Evolutionary conservation across 2,888 invertebrate species (phyloP), one percentile per base, ranked within the genome.

Genomic region (Plemyria rubiginata): DNA sequence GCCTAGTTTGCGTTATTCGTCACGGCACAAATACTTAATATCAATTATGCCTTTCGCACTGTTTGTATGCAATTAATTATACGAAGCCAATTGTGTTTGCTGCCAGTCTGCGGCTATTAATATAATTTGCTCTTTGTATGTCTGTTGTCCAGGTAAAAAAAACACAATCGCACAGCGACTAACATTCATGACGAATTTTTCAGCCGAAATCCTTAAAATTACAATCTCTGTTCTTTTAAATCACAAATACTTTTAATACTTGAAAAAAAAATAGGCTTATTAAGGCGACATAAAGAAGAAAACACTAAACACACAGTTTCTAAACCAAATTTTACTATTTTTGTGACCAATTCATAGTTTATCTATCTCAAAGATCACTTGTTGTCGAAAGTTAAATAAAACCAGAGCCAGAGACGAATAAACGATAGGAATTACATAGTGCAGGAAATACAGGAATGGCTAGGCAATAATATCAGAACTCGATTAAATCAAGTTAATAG

Each of bases 1-100:
- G 9, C 59, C 12, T 55, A 56, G 36, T 45, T 49, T 11, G 22
- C 43, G 12, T 32, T 50, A 13, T 57, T 48, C 57, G 62, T 50
- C 51, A 60, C 54, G 60, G 46, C 60, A 60, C 60, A 43, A 60
- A 62, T 62, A 60, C 60, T 60, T 62, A 62, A 62, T 58, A 58
- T 63, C 32, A 60, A 58, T 66, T 66, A 63, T 52, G 36, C 13
- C n/a, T 54, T 56, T 62, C 40, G 16, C 38, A 45, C 9, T 66
- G 48, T 59, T 57, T 62, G 62, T 50, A 13, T 58, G 57, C 60
- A 55, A 66, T 66, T 58, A 46, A 66, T 61, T 55, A 63, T 53
- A 12, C 53, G 45, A 29, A 57, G 65, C 65, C 65, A 65, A 65
- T 65, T 60, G 61, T 62, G 53, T 60, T 54, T 7, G 41, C 46